phyloP scores from a whole-genome alignment of 2,113 vertebrate genomes.

The Piaya cayana region DNA sequence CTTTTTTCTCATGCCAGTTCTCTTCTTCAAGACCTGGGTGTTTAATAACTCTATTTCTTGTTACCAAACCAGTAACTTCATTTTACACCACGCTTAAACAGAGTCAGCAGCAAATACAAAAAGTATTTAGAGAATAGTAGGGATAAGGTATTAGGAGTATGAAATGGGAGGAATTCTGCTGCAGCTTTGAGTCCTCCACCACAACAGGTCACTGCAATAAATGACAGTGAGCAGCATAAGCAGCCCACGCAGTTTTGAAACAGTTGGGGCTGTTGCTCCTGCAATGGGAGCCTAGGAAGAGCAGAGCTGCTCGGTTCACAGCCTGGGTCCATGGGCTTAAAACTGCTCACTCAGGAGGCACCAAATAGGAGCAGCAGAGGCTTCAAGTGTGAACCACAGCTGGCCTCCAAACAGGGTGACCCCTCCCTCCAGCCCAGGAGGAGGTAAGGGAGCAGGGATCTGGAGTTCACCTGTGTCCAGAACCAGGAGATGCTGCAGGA shows the following conservation, averaged over 20 bases:
- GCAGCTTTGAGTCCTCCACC: background rate
- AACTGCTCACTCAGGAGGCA: background rate
- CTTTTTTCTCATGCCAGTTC: background rate
- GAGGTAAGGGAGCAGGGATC: background rate
- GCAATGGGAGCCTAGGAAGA: accelerated
- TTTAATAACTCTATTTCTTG: background rate
- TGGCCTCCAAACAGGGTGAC: background rate
- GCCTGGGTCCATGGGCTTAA: background rate
- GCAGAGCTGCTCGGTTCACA: background rate
- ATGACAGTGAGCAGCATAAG: background rate
- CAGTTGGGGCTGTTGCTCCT: background rate
- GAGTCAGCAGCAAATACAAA: background rate
- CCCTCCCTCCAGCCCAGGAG: background rate
- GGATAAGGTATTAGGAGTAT: background rate
- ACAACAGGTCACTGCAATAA: background rate
- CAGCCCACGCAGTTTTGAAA: background rate
- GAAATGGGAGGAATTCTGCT: background rate
- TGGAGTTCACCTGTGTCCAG: background rate
- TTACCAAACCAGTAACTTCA: background rate
- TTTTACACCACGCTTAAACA: background rate
- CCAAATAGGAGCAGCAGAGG: background rate
- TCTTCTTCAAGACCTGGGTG: background rate
- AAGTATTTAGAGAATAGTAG: background rate
- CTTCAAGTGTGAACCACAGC: background rate
- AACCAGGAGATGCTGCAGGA: background rate